These are phyloP conservation scores for Salvelinus namaycush DNA, from an alignment of 2,113 vertebrate species.

Conservation along the genomic window DNA sequence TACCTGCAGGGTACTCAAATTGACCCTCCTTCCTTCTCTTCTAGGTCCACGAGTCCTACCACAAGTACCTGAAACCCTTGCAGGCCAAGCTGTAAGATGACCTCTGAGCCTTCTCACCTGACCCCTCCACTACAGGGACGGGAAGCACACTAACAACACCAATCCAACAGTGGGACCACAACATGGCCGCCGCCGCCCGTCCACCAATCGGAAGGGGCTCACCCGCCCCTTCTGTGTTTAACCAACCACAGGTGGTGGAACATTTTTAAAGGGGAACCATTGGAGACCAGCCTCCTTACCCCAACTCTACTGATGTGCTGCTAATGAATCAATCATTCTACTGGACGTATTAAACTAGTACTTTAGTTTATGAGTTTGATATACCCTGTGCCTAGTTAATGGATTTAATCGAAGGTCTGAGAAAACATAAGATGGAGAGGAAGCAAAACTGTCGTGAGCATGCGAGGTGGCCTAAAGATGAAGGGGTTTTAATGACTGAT, in stretches of 20 bases:
- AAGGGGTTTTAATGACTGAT: not conserved
- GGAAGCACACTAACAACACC: conserved; percentile 3
- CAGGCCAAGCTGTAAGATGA: conserved; percentile 87
- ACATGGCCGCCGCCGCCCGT: not conserved
- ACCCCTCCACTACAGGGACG: not conserved
- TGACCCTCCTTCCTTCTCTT: not conserved
- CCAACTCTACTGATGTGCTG: not conserved
- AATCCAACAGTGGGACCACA: not conserved
- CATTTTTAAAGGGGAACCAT: not conserved
- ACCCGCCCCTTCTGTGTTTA: not conserved
- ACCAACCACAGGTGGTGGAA: not conserved
- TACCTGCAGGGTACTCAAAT: too few species aligned
- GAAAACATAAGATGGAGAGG: not conserved
- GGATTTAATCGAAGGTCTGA: not conserved
- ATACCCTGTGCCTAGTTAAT: not conserved
- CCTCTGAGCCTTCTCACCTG: not conserved
- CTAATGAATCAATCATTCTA: not conserved
- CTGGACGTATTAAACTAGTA: not conserved
- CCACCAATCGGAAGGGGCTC: conserved; percentile 11
- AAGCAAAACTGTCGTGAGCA: not conserved
- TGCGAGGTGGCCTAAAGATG: not conserved
- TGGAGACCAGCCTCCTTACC: too few species aligned
- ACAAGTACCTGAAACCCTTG: conserved; percentile 92
- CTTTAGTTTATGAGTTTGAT: not conserved
- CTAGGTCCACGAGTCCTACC: conserved; percentile 91